These are phyloP conservation scores for Scaptomyza pallida DNA, from an alignment of 1,140 invertebrate species.

Conservation along the genomic window DNA sequence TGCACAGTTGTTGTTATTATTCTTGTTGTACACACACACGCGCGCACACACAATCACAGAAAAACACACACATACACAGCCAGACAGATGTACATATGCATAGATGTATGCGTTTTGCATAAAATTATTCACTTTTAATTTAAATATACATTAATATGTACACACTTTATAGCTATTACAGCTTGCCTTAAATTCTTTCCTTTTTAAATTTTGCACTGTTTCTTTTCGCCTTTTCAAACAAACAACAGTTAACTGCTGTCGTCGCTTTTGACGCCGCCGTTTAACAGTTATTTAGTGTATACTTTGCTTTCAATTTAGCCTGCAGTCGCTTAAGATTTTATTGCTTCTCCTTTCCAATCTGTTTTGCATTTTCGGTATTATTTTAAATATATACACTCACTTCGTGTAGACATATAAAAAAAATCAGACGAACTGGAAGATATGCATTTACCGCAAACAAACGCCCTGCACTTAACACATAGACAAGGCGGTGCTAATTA, in stretches of 20 bases:
- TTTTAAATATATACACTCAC: constrained; percentile 31
- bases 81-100: constrained; percentile 34
- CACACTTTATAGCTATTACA: constrained; percentile 42
- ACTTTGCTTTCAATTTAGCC: constrained; percentile 25
- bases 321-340: constrained; percentile 34
- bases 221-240: constrained; percentile 23
- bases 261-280: constrained; percentile 18
- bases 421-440: constrained; percentile 35
- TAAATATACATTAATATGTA: constrained; percentile 46
- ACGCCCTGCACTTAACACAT: constrained; percentile 4
- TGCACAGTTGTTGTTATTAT: constrained; percentile 54
- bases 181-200: constrained; percentile 25
- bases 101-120: constrained; percentile 54
- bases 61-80: constrained; percentile 33
- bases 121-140: constrained; percentile 56
- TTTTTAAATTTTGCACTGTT: constrained; percentile 30
- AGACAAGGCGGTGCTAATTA: constrained; percentile 11
- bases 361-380: constrained; percentile 32
- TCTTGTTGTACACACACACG: constrained; percentile 54
- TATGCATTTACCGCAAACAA: constrained; percentile 34
- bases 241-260: constrained; percentile 60
- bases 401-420: constrained; percentile 55
- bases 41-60: constrained; percentile 48
- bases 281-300: constrained; percentile 53
- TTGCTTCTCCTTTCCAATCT: constrained; percentile 22